Evolutionary conservation across 2,888 invertebrate genomes (phyloP), one percentile per base, ranked within the genome.

Genomic region (Nyleta sp.): DNA sequence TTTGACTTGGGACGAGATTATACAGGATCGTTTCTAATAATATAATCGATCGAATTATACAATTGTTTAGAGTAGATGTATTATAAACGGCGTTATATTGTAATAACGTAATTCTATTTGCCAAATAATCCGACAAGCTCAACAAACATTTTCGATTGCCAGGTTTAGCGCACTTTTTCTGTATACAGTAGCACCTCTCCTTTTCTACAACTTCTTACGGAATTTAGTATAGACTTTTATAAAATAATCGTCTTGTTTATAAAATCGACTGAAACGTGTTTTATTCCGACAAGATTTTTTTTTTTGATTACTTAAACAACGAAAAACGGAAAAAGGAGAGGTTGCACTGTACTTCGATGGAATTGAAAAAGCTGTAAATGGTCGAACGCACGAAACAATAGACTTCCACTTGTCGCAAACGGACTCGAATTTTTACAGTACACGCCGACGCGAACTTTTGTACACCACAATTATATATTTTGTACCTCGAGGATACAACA

Each of bases 31-130:
- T 57, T 46, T 55, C 31, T 62, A 42, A 59, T 20, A 64, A 50
- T 46, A 11, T 75, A 75, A 70, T 28, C 68, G 24, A 46, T 55
- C 38, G 57, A 72, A 53, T 74, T 42, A 65, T 72, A 73, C 35
- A 52, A 73, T 59, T 33, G 31, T 71, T 64, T 65, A 71, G 67
- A 48, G 15, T 72, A 77, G 72, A 40, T 77, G 76, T 77, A 77
- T 53, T 46, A 42, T 65, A 77, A 67, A 67, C 20, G 62, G 52
- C 35, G 55, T 71, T 52, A 71, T 60, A 60, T 59, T 68, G 40
- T 60, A 74, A 57, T 59, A 46, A 53, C 44, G 17, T 59, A 38
- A 62, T 62, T 75, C 48, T 74, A 67, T 17, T 46, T 74, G 67
- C 65, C 59, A 74, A 74, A 64, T 40, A 55, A 50, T 65, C 44